These are phyloP conservation scores for Podarcis muralis DNA, from an alignment of 2,113 vertebrate genomes.

Conservation along the genomic window DNA sequence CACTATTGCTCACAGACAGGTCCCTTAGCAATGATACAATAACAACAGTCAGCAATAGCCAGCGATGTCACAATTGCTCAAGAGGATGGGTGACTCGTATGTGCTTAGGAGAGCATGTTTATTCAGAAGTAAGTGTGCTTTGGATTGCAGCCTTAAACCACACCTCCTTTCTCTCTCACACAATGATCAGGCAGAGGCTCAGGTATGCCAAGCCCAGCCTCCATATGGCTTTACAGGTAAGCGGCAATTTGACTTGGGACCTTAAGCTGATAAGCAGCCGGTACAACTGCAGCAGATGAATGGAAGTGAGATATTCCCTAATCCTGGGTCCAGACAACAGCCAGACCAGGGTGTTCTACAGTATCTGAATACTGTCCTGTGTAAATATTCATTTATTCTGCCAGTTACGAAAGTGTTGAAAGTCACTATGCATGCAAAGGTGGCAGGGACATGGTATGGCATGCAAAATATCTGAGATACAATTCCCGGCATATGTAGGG, in stretches of 20 bases:
- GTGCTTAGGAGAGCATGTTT: background rate
- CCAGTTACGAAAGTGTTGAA: background rate
- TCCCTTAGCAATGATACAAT: background rate
- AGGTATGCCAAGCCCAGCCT: background rate
- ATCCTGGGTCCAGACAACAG: background rate
- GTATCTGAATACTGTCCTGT: background rate
- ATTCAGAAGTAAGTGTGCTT: conserved; percentile 3
- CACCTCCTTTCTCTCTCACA: background rate
- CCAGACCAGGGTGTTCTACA: background rate
- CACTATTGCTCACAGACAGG: background rate
- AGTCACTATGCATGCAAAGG: background rate
- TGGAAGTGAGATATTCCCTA: background rate
- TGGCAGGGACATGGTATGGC: background rate
- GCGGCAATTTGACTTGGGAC: background rate
- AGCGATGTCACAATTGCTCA: background rate
- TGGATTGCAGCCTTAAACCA: background rate
- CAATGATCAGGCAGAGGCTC: background rate
- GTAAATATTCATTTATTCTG: background rate
- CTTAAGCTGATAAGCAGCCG: background rate
- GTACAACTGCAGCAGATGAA: background rate
- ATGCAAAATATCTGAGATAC: background rate
- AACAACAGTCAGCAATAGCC: background rate
- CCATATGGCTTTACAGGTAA: background rate
- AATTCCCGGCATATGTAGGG: background rate
- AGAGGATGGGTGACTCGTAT: background rate